Conservation (phyloP, 2,888 invertebrate species). For the Neoitamus cyanurus region DNA sequence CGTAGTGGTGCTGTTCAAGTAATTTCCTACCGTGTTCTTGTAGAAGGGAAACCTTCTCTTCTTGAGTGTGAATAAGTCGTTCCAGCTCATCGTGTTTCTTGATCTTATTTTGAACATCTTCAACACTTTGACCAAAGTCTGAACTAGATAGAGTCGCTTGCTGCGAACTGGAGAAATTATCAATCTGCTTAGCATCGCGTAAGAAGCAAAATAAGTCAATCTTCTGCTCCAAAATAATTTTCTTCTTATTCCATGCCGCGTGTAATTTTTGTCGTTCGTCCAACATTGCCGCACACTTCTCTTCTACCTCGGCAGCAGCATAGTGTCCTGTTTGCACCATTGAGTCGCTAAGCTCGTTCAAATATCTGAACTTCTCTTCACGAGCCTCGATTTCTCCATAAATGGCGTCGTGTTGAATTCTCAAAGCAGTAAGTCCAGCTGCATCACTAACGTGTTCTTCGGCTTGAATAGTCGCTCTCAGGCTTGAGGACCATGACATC, state of each 20-base stretch:
- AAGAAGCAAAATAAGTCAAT: slow-evolving; percentile 95
- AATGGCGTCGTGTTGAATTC: slow-evolving; percentile 85
- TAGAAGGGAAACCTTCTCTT: slow-evolving; percentile 85
- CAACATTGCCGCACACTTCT: slow-evolving; percentile 80
- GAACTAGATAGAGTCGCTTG: slow-evolving; percentile 80
- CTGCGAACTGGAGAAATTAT: slow-evolving; percentile 88
- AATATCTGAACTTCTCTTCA: slow-evolving; percentile 80
- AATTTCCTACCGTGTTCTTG: slow-evolving; percentile 89
- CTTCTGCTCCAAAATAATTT: slow-evolving; percentile 88
- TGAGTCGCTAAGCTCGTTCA: slow-evolving; percentile 80
- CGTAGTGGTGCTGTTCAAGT: slow-evolving; percentile 90
- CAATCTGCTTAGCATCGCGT: slow-evolving; percentile 91
- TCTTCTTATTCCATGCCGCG: slow-evolving; percentile 88
- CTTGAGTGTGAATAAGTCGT: slow-evolving; percentile 85
- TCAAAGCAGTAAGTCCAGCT: slow-evolving; percentile 81
- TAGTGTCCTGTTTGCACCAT: slow-evolving; percentile 90
- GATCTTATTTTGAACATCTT: slow-evolving; percentile 88
- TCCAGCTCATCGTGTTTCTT: slow-evolving; percentile 97
- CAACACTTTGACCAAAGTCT: slow-evolving; percentile 82
- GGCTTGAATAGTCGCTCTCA: slow-evolving; percentile 80
- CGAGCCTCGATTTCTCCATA: slow-evolving; percentile 90
- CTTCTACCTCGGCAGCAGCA: slow-evolving; percentile 81
- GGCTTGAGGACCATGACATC: slow-evolving; percentile 85
- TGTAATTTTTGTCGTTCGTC: slow-evolving; percentile 83
- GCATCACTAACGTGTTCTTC: slow-evolving; percentile 87